Base-by-base conservation (phyloP, 2,888 invertebrate genomes). In the Sisyra nigra region DNA sequence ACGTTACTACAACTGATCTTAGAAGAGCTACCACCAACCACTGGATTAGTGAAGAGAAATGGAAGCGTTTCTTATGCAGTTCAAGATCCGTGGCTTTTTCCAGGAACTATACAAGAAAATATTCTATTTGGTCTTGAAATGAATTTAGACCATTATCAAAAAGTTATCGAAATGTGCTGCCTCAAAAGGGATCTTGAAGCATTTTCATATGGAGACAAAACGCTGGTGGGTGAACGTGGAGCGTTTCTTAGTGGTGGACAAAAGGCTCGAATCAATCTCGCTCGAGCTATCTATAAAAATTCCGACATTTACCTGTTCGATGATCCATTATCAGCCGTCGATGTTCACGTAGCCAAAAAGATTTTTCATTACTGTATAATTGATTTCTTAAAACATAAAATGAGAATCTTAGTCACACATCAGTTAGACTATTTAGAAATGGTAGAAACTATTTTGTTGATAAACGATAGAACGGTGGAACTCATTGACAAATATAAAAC, bases 81-180 rank as follows among this genome's bases (percentile, higher is more conserved):
- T 49, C 88, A 89, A 61, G 85, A 89, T 57, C 74, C 91, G 6
- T 92, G 91, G 91, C 72, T 83, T 0, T 83, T 82, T 56, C 76
- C 76, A 1, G 73, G 74, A 11, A 78, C 82, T 1, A 71, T 92
- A 1, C 66, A 82, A 40, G 84, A 88, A 55, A 92, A 92, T 61
- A 86, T 92, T 52, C 59, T 83, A n/a, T 91, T 92, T 58, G 89
- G 89, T 1, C 62, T 72, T 49, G 63, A 70, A 1, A 80, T 66
- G 54, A 69, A 77, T 46, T 65, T 69, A 40, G 66, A 66, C 42
- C 68, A 73, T 53, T 80, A 78, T 51, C 57, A 62, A 30, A 58
- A 54, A 24, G 61, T 66, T 0, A 53, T 71, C 1, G 61, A 54
- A 46, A 63, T 54, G 0, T 67, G 67, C 48, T 61, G 64, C 1